These are phyloP conservation scores for Scartelaos histophorus DNA, from an alignment of 2,113 vertebrate genomes.

Conservation along the genomic window DNA sequence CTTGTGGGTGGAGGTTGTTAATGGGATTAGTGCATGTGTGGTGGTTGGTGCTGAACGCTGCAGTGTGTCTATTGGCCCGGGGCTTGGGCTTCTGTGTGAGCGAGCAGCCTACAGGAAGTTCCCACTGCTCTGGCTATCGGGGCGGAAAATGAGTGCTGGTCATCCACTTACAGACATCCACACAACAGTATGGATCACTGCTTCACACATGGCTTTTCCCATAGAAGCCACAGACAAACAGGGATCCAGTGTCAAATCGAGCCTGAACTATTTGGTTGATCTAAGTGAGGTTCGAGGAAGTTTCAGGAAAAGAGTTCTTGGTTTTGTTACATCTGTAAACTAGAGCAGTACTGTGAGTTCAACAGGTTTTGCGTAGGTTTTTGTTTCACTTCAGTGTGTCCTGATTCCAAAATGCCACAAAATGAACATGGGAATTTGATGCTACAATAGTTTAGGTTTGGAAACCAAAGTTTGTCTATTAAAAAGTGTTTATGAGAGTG, in stretches of 20 bases:
- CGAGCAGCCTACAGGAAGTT: conserved; percentile 70
- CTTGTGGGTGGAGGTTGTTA: conserved; percentile 11
- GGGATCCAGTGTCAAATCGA: conserved; percentile 52
- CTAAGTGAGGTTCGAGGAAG: conserved; percentile 37
- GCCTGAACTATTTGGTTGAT: conserved; percentile 37
- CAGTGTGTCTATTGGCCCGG: conserved; percentile 14
- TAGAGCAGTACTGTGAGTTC: conserved; percentile 1
- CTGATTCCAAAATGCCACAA: conserved; percentile 4
- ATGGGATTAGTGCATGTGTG: conserved; percentile 9
- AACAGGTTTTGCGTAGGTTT: conserved; percentile 20
- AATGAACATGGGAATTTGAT: neutral
- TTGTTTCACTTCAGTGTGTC: conserved; percentile 24
- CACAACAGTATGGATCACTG: conserved; percentile 39
- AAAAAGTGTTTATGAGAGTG: conserved; percentile 9
- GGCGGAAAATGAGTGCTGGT: conserved; percentile 79
- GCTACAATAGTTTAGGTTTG: conserved; percentile 9
- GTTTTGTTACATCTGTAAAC: conserved; percentile 2
- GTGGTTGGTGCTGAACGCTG: conserved; percentile 14
- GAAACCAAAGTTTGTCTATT: conserved; percentile 7
- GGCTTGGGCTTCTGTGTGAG: conserved; percentile 60
- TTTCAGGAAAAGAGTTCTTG: conserved; percentile 45
- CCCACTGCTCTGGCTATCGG: conserved; percentile 76
- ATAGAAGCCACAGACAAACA: conserved; percentile 33
- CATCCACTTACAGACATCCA: conserved; percentile 48
- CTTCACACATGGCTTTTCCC: conserved; percentile 54